These are phyloP conservation scores for Camponotus vicinus DNA, from an alignment of 1,140 invertebrate species.

Conservation along the genomic window DNA sequence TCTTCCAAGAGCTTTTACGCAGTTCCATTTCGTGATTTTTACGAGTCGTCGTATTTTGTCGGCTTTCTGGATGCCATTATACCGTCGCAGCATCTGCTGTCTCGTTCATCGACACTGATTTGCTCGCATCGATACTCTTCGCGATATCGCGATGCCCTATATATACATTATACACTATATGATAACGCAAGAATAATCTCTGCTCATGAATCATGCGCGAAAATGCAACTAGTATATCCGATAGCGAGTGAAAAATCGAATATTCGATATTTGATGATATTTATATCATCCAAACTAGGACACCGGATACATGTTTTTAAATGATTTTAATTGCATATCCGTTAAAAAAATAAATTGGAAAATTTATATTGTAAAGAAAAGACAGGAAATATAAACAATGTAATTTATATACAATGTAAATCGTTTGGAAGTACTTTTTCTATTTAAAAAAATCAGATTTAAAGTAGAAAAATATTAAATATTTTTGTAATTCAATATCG, in stretches of 20 bases:
- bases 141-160: constrained; percentile 10
- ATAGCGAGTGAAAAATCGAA: constrained; percentile 6
- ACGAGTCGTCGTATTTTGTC: constrained; percentile 71
- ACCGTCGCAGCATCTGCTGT: constrained; percentile 53
- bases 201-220: constrained; percentile 17
- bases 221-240: constrained; percentile 34
- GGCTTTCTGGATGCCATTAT: constrained; percentile 71
- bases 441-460: neutral
- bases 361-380: neutral
- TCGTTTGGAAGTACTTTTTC: neutral
- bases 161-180: too few species aligned
- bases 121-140: neutral
- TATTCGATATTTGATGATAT: neutral
- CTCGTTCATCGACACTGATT: constrained; percentile 47
- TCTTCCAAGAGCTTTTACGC: constrained; percentile 69
- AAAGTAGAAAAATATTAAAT: neutral
- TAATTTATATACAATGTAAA: neutral
- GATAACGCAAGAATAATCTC: neutral
- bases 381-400: neutral
- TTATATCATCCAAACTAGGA: neutral
- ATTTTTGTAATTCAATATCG: neutral
- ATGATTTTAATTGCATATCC: neutral
- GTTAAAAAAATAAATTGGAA: neutral
- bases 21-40: constrained; percentile 67
- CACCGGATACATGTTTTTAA: neutral